phyloP scores from a whole-genome alignment of 2,888 invertebrate species.

The Hirtodrosophila duncani region DNA sequence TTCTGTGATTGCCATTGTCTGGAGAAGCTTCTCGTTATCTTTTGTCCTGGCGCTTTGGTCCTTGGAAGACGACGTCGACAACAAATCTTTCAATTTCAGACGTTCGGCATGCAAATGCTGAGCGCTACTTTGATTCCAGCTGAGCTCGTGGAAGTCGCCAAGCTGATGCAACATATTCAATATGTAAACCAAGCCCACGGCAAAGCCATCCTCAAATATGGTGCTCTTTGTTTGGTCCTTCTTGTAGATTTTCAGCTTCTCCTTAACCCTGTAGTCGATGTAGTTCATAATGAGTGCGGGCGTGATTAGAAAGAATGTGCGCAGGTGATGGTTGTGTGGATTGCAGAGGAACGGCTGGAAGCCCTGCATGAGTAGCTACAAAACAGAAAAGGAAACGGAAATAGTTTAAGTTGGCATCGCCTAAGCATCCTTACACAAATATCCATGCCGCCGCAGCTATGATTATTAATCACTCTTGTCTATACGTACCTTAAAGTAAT shows the following conservation, averaged over 20 bases:
- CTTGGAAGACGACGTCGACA: slow-evolving; percentile 80
- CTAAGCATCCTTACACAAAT: background rate
- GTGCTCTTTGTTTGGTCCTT: slow-evolving; percentile 86
- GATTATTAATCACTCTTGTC: too few relatives aligned
- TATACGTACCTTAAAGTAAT: slow-evolving; percentile 72
- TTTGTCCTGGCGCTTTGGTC: slow-evolving; percentile 67
- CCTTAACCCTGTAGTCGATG: slow-evolving; percentile 93
- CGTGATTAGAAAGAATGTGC: slow-evolving; percentile 94
- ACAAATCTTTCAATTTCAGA: slow-evolving; percentile 78
- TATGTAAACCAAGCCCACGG: slow-evolving; percentile 96
- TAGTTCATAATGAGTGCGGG: slow-evolving; percentile 96
- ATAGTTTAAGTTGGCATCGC: background rate
- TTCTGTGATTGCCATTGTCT: slow-evolving; percentile 92
- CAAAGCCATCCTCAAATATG: slow-evolving; percentile 99
- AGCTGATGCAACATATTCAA: slow-evolving; percentile 93
- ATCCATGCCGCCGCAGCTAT: too few relatives aligned
- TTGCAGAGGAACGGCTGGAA: slow-evolving; percentile 93
- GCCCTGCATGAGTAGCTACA: slow-evolving; percentile 90
- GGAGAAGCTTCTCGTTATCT: slow-evolving; percentile 89
- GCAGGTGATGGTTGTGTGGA: slow-evolving; percentile 91
- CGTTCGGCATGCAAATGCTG: slow-evolving; percentile 85
- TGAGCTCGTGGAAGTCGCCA: slow-evolving; percentile 91
- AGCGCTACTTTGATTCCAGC: slow-evolving; percentile 95
- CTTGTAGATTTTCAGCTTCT: slow-evolving; percentile 95
- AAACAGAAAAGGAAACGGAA: slow-evolving; percentile 27